Evolutionary conservation across 2,797 vertebrate genomes (phyloP).

Genomic region (Discoglossus pictus): DNA sequence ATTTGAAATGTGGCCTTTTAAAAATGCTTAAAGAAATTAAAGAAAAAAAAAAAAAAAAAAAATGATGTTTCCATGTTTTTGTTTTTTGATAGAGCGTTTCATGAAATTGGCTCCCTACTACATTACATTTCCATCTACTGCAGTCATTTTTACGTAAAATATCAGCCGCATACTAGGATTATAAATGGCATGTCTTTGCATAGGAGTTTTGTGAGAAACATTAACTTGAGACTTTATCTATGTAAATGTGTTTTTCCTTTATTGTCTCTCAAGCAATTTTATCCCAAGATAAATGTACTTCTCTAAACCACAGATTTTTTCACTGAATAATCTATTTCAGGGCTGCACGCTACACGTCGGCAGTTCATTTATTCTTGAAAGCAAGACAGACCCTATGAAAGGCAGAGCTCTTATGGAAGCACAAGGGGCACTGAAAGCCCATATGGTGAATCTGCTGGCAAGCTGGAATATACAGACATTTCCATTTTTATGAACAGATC

Average conservation of each 20-base stretch:
- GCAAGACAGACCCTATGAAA: no score
- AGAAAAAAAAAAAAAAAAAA: no score
- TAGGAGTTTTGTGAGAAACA: conserved; percentile 61
- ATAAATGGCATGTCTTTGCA: conserved; percentile 70
- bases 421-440: no score
- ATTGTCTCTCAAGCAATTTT: conserved; percentile 35
- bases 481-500: no score
- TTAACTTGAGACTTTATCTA: conserved; percentile 68
- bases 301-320: conserved; percentile 33
- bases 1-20: no score
- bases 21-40: no score
- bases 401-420: no score
- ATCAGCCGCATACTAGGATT: conserved; percentile 71
- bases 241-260: conserved; percentile 60
- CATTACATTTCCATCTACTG: conserved; percentile 69
- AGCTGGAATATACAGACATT: no score
- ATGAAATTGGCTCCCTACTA: conserved; percentile 65
- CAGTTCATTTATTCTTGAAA: conserved; percentile 12
- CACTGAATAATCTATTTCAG: conserved; percentile 31
- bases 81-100: conserved; percentile 62
- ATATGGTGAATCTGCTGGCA: no score
- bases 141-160: conserved; percentile 72
- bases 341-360: conserved; percentile 9
- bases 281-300: conserved; percentile 34
- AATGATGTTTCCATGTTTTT: no score